phyloP scores from a whole-genome alignment of 2,888 invertebrate species.

The Pegoplata infirma region DNA sequence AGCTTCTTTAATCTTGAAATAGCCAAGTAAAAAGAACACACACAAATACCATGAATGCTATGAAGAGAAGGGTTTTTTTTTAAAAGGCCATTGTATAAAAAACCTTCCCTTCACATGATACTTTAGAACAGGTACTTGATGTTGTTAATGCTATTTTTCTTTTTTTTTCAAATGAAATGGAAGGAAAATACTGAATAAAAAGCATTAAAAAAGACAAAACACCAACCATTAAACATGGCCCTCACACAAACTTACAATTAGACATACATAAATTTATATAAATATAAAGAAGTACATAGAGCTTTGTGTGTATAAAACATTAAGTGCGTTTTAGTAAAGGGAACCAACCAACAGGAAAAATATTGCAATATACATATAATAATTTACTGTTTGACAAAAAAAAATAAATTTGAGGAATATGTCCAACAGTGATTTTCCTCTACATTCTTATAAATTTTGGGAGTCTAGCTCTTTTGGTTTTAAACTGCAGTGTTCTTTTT shows the following conservation, averaged over 20 bases:
- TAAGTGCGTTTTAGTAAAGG: background rate
- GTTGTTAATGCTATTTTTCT: background rate
- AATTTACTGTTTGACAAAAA: too few relatives aligned
- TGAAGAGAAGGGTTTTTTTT: slow-evolving; percentile 61
- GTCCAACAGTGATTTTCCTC: too few relatives aligned
- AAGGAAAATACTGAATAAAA: background rate
- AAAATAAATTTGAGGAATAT: too few relatives aligned
- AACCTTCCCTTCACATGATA: background rate
- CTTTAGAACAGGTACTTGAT: background rate
- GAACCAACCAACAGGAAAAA: background rate
- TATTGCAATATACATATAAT: background rate
- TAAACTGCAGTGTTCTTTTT: too few relatives aligned
- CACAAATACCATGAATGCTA: slow-evolving; percentile 66
- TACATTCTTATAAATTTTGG: too few relatives aligned
- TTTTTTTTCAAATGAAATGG: background rate
- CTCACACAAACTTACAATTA: background rate
- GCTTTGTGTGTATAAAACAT: background rate
- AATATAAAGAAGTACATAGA: background rate
- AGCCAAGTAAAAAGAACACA: slow-evolving; percentile 50
- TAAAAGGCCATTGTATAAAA: background rate
- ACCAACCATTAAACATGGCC: slow-evolving; percentile 29
- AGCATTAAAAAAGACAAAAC: background rate
- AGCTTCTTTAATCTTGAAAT: slow-evolving; percentile 52
- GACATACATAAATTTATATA: background rate
- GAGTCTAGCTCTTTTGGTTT: too few relatives aligned